Conservation (phyloP, 2,888 invertebrate species). For the Athripsodes cinereus region DNA sequence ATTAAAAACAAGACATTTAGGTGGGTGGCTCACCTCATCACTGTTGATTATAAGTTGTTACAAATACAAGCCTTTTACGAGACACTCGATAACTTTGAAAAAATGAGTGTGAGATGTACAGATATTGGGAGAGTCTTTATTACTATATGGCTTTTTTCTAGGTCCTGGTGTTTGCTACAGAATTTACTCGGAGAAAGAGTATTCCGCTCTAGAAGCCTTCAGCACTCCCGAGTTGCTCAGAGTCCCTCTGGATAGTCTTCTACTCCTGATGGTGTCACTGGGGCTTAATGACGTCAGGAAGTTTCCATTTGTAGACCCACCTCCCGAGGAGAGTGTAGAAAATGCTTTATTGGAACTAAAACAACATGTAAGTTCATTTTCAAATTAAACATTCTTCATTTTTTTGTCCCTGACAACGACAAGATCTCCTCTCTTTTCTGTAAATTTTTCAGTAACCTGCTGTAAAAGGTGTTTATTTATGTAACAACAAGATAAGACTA, state of each 20-base stretch:
- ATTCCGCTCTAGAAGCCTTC: constrained; percentile 70
- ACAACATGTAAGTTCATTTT: constrained; percentile 64
- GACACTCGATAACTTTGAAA: too few species aligned
- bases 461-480: background rate
- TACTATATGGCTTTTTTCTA: constrained; percentile 26
- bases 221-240: constrained; percentile 91
- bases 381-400: too few species aligned
- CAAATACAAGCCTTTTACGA: too few species aligned
- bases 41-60: too few species aligned
- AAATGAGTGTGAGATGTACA: too few species aligned
- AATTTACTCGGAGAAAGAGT: constrained; percentile 79
- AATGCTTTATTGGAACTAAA: constrained; percentile 80
- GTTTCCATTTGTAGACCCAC: constrained; percentile 96
- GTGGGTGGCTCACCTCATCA: too few species aligned
- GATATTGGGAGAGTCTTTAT: too few species aligned
- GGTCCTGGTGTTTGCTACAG: constrained; percentile 95
- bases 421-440: background rate
- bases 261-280: constrained; percentile 90
- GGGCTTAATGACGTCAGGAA: constrained; percentile 84
- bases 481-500: background rate
- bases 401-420: background rate
- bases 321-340: constrained; percentile 75
- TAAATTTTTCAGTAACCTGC: too few species aligned
- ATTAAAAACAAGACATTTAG: too few species aligned
- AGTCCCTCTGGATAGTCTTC: constrained; percentile 86